phyloP scores from a whole-genome alignment of 2,113 vertebrate genomes.

The Carassius carassius region DNA sequence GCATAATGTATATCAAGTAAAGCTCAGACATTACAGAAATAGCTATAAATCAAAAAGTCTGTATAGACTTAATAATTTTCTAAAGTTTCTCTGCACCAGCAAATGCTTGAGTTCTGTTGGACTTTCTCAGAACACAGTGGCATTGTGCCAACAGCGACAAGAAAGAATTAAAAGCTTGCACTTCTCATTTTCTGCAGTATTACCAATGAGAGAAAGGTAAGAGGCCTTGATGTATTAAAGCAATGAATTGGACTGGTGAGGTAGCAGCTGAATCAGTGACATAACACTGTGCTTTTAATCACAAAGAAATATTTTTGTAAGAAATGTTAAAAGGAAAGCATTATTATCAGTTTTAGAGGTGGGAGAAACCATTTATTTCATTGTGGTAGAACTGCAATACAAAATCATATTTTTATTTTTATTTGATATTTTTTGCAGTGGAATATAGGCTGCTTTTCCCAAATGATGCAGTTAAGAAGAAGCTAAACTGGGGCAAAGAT shows the following conservation, averaged over 20 bases:
- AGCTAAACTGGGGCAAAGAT: neutral
- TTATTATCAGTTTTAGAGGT: neutral
- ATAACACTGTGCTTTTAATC: slow-evolving; percentile 45
- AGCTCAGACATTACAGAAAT: slow-evolving; percentile 8
- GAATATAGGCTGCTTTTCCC: slow-evolving; percentile 57
- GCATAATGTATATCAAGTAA: slow-evolving; percentile 36
- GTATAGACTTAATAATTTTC: slow-evolving; percentile 27
- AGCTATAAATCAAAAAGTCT: neutral
- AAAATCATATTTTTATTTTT: slow-evolving; percentile 34
- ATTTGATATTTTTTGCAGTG: slow-evolving; percentile 19
- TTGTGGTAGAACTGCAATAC: slow-evolving; percentile 57
- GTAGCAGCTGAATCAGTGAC: slow-evolving; percentile 32
- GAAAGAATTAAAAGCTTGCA: slow-evolving; percentile 42
- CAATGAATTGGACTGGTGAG: slow-evolving; percentile 34
- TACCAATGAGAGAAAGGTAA: slow-evolving; percentile 15
- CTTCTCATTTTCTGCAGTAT: slow-evolving; percentile 30
- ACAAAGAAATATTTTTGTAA: slow-evolving; percentile 45
- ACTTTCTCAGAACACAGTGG: slow-evolving; percentile 29
- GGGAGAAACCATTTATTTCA: slow-evolving; percentile 58
- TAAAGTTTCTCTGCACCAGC: slow-evolving; percentile 54
- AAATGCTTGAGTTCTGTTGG: slow-evolving; percentile 42
- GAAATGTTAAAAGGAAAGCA: slow-evolving; percentile 16
- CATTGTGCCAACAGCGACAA: slow-evolving; percentile 19
- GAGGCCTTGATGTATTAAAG: slow-evolving; percentile 35
- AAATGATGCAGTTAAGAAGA: slow-evolving; percentile 7